phyloP scores from a whole-genome alignment of 2,113 vertebrate species.

The Coracopsis vasa region DNA sequence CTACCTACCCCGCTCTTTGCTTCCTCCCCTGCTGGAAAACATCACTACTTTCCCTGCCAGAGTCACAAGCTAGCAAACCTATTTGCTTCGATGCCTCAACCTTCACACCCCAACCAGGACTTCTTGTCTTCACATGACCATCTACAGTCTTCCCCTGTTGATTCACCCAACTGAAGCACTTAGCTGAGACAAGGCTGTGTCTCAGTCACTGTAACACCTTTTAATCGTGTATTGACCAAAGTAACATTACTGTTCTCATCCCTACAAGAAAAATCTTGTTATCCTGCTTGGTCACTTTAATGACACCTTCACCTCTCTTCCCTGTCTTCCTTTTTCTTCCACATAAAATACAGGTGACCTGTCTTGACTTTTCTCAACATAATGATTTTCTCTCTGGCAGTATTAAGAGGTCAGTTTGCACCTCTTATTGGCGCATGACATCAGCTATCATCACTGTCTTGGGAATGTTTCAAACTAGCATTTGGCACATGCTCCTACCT shows the following conservation, averaged over 20 bases:
- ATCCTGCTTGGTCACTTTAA: neutral
- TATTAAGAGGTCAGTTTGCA: neutral
- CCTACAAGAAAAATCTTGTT: neutral
- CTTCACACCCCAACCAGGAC: neutral
- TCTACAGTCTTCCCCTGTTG: neutral
- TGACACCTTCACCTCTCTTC: neutral
- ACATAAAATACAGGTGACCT: neutral
- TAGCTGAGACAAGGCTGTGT: neutral
- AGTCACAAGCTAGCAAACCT: neutral
- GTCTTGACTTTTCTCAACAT: neutral
- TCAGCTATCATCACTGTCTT: neutral
- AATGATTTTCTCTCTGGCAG: neutral
- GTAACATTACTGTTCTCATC: fast-evolving
- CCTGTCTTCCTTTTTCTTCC: neutral
- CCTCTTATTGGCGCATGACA: neutral
- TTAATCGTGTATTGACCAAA: neutral
- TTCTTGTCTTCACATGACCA: neutral
- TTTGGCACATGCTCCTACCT: neutral
- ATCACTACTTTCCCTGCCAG: neutral
- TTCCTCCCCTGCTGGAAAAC: neutral
- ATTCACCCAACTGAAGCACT: neutral
- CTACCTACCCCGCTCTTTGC: neutral
- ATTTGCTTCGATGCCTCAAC: neutral
- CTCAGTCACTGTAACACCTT: neutral
- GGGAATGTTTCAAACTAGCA: neutral